phyloP scores from a whole-genome alignment of 2,888 invertebrate species.

The Nomada lathburiana region DNA sequence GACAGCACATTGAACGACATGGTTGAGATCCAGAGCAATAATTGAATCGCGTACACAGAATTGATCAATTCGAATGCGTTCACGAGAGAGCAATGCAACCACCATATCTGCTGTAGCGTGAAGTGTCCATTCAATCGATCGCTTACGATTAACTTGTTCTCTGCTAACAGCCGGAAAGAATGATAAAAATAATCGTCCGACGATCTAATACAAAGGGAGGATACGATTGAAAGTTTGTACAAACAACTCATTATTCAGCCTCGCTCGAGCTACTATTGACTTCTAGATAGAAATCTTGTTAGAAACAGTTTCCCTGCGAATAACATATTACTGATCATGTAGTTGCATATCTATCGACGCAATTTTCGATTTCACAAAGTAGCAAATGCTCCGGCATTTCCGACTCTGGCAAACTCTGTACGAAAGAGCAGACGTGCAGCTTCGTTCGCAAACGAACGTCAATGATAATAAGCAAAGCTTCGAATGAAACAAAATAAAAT shows the following conservation, averaged over 20 bases:
- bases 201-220: neutral
- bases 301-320: neutral
- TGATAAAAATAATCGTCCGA: neutral
- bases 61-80: constrained; percentile 72
- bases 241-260: constrained; percentile 3
- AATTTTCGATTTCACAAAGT: neutral
- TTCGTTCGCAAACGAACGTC: constrained; percentile 12
- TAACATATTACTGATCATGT: no score
- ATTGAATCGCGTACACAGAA: constrained; percentile 69
- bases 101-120: constrained; percentile 72
- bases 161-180: constrained; percentile 24
- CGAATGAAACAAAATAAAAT: constrained; percentile 17
- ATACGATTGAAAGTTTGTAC: neutral
- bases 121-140: constrained; percentile 41
- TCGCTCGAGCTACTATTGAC: neutral
- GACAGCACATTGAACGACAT: constrained; percentile 71
- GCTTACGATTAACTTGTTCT: constrained; percentile 48
- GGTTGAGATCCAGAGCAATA: constrained; percentile 71
- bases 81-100: constrained; percentile 70
- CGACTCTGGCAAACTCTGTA: neutral
- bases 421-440: constrained; percentile 15
- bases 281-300: neutral
- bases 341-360: neutral
- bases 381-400: neutral
- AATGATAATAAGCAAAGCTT: constrained; percentile 31